Conservation (phyloP, 2,888 invertebrate species). For the Temnothorax ravouxi region DNA sequence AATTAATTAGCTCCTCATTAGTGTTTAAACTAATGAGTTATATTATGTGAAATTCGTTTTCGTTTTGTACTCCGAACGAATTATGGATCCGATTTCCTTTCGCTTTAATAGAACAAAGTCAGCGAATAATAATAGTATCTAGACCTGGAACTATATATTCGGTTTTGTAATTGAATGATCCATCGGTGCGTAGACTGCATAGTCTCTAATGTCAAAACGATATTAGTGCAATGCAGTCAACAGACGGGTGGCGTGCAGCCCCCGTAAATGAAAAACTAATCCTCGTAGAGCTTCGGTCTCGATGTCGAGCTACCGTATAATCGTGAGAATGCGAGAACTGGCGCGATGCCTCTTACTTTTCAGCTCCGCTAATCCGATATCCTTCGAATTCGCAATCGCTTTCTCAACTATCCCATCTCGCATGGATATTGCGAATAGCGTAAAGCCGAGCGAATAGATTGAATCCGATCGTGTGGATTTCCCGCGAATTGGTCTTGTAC, state of each 20-base stretch:
- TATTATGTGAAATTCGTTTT: background rate
- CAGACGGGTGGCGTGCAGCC: background rate
- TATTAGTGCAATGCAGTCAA: background rate
- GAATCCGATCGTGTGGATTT: background rate
- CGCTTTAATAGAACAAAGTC: background rate
- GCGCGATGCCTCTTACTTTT: conserved; percentile 65
- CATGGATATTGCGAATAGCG: conserved; percentile 1
- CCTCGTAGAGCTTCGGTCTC: conserved; percentile 40
- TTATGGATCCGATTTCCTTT: background rate
- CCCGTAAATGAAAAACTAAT: conserved; percentile 3
- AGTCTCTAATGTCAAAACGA: background rate
- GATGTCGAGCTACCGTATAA: conserved; percentile 37
- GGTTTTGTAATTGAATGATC: background rate
- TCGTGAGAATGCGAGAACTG: background rate
- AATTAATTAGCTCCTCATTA: conserved; percentile 7
- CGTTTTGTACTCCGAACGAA: background rate
- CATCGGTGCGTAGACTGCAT: background rate
- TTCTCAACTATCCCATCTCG: conserved; percentile 53
- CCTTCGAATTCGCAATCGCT: conserved; percentile 65
- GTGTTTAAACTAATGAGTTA: background rate
- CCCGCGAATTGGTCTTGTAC: background rate
- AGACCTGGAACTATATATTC: background rate
- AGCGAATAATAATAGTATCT: background rate
- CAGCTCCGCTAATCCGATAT: conserved; percentile 66
- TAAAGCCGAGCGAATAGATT: background rate